Base-by-base conservation (phyloP, 2,888 invertebrate species). In the Parapristionchus giblindavisi region DNA sequence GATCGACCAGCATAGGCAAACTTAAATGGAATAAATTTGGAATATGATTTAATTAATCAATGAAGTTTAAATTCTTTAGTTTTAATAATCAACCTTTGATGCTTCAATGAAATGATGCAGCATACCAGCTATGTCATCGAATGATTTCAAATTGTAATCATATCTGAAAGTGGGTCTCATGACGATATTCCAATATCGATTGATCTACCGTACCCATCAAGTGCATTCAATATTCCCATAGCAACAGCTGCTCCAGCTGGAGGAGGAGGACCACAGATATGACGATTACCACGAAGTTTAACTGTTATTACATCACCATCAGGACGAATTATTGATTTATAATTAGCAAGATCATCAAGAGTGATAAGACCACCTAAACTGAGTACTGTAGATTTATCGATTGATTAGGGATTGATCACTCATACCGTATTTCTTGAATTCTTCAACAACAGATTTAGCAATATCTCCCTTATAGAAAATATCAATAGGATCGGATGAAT, bases 41-140 rank as follows among this genome's bases (percentile, higher is more conserved):
- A 61, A n/a, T 27, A 54, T 6, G 36, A 70, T 14, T 21, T 32
- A 6, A 5, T 17, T 27, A 29, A 34, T 48, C 51, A 21, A 27
- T 29, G 32, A 17, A 56, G 56, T 56, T 14, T 14, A 8, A 17
- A 8, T 56, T 56, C 56, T 24, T 21, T 56, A 29, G 8, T 61
- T 6, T 17, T 8, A 61, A 32, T 36, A 11, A n/a, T 14, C 40
- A 11, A 71, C 71, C 89, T 98, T 98, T 89, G 94, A 94, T 3
- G 93, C 92, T 89, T 98, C 97, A 11, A 93, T 90, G 80, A 95
- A 91, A 78, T 94, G 92, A 84, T 98, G 97, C 91, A 93, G 93
- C 1, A 93, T 93, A 0, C 88, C 80, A 29, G 80, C 77, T 73
- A 83, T 80, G 58, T 82, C 85, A 29, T 80, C 77, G 75, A 84